These are phyloP conservation scores for Chromoteleia sp. DNA, from an alignment of 2,888 invertebrate genomes.

Conservation along the genomic window DNA sequence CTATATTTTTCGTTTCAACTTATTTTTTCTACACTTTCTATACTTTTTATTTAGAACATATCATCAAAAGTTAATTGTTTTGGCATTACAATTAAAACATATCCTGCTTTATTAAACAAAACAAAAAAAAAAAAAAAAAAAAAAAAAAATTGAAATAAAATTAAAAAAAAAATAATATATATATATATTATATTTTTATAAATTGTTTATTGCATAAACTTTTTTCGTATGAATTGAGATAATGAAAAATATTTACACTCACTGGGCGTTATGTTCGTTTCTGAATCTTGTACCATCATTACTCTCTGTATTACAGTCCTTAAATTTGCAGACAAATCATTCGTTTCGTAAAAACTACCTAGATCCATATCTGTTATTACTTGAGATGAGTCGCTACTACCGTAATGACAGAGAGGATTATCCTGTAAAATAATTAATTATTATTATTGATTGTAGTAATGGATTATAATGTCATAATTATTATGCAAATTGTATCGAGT, in stretches of 20 bases:
- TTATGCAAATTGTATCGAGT: background rate
- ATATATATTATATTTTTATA: too few relatives aligned
- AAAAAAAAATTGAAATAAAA: too few relatives aligned
- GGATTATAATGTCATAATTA: background rate
- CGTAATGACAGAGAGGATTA: constrained; percentile 85
- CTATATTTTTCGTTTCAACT: too few relatives aligned
- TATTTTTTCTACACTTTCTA: too few relatives aligned
- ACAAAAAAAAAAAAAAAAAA: too few relatives aligned
- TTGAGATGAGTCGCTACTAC: constrained; percentile 76
- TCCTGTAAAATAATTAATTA: constrained; percentile 74
- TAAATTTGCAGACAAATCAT: constrained; percentile 91
- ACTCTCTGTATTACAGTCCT: constrained; percentile 89
- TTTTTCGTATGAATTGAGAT: too few relatives aligned
- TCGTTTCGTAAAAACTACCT: constrained; percentile 89
- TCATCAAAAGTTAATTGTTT: too few relatives aligned
- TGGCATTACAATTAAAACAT: too few relatives aligned
- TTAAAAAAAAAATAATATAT: too few relatives aligned
- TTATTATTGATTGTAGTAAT: background rate
- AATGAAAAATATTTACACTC: constrained; percentile 77
- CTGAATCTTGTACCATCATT: constrained; percentile 86
- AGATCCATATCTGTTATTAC: constrained; percentile 86
- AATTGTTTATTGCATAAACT: too few relatives aligned
- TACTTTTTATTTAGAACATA: too few relatives aligned
- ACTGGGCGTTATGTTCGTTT: constrained; percentile 88
- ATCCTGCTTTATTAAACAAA: too few relatives aligned